Evolutionary conservation across 1,140 invertebrate genomes (phyloP), one percentile per base, ranked within the genome.

Genomic region (Holcopasites calliopsidis): DNA sequence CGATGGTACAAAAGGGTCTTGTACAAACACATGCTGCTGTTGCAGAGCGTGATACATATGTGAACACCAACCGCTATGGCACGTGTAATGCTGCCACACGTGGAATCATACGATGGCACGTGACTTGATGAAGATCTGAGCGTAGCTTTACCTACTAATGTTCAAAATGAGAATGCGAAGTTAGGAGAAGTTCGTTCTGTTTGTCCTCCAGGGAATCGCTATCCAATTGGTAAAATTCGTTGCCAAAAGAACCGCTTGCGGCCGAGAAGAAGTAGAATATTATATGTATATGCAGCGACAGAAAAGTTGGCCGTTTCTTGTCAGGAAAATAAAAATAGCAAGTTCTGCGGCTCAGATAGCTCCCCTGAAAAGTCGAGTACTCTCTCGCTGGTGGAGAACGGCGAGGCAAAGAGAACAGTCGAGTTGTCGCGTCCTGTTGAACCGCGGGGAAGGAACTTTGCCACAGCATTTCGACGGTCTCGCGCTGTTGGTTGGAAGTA

Each of bases 361-460:
- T 18, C 21, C n/a, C 33, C 1, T 16, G 7, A 1, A 16, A 42
- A 54, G 11, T 65, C 5, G 49, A 68, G 26, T 40, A 28, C 18
- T 33, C 52, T 18, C 38, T 57, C 13, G 3, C 13, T 4, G 38
- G n/a, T 2, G 18, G 38, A 18, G 38, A 57, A 66, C 21, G 16
- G 21, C 31, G 33, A 54, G 50, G 21, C 50, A 10, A n/a, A 21
- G 44, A 33, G 21, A 57, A 16, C 50, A 6, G 35, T 55, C 3
- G 23, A 65, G 31, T 50, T 69, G 21, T 57, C n/a, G n/a, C 65
- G 26, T 68, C 38, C 11, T 11, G 66, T 69, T 57, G n/a, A 42
- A 68, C 35, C 31, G n/a, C 35, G 33, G 21, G 10, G 21, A 35
- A 28, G 31, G 38, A 65, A 65, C 44, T 65, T 50, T 65, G 33